Conservation (phyloP, 2,797 vertebrate species). For the Parotocinclus haroldoi region DNA sequence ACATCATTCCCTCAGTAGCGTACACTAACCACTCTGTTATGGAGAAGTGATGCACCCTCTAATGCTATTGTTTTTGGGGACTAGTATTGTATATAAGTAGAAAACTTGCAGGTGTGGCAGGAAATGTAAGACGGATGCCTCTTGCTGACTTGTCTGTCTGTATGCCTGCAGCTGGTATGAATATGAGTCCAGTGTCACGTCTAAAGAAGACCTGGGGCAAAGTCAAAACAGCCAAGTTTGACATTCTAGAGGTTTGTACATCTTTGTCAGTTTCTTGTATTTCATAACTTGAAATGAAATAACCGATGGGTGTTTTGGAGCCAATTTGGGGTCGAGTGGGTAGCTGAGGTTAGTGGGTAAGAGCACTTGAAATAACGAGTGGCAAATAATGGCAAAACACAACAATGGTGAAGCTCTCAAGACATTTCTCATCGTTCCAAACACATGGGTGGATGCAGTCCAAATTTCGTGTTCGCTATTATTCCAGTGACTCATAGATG, state of each 20-base stretch:
- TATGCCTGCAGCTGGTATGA: conserved; percentile 85
- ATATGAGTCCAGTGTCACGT: conserved; percentile 91
- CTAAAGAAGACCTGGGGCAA: conserved; percentile 96
- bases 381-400: conserved; percentile 2
- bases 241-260: conserved; percentile 83
- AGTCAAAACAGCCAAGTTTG: conserved; percentile 92
- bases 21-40: conserved; percentile 57
- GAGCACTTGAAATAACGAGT: conserved; percentile 4
- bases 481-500: conserved; percentile 22
- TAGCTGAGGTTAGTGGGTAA: conserved; percentile 4
- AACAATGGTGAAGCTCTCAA: neutral
- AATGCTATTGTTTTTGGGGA: conserved; percentile 43
- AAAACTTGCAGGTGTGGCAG: conserved; percentile 29
- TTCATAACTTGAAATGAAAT: neutral
- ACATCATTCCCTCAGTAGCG: conserved; percentile 27
- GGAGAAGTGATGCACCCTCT: conserved; percentile 36
- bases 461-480: conserved; percentile 4
- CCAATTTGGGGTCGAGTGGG: neutral
- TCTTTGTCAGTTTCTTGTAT: neutral
- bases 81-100: conserved; percentile 19
- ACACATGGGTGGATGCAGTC: neutral
- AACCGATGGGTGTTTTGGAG: neutral
- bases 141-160: conserved; percentile 48
- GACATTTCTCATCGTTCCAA: neutral
- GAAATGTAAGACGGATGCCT: conserved; percentile 26